A percentile compares a stretch with the other conserved stretches of the same genome.
phyloP scores from a whole-genome alignment of 2,888 invertebrate genomes.

The Harpalus rubripes region DNA sequence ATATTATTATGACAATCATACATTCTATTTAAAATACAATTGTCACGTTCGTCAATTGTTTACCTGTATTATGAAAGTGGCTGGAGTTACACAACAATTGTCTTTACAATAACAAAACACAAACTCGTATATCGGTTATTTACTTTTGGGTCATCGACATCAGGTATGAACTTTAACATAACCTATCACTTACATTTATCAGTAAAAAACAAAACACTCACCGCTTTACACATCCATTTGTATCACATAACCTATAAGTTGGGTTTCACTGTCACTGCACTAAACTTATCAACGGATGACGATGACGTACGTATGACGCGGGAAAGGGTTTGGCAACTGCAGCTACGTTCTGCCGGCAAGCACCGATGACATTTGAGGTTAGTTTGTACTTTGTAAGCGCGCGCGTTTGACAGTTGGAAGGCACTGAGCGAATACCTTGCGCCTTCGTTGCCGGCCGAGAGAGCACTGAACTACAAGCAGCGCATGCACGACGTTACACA shows the following conservation, averaged over 20 bases:
- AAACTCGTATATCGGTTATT: not conserved
- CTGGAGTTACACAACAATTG: too few relatives aligned
- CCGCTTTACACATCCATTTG: constrained; percentile 23
- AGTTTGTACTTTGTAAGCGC: constrained; percentile 7
- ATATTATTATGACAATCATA: too few relatives aligned
- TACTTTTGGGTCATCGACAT: constrained; percentile 9
- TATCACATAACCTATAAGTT: constrained; percentile 36
- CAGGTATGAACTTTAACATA: constrained; percentile 5
- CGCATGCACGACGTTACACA: constrained; percentile 38
- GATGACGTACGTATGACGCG: too few relatives aligned
- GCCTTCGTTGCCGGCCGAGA: constrained; percentile 10
- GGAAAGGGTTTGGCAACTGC: too few relatives aligned
- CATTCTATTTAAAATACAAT: too few relatives aligned
- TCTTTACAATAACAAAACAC: too few relatives aligned
- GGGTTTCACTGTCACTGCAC: not conserved
- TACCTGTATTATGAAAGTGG: too few relatives aligned
- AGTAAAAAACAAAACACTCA: constrained; percentile 1
- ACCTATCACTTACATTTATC: not conserved
- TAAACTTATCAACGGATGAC: not conserved
- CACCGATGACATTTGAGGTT: not conserved
- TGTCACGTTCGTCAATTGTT: too few relatives aligned
- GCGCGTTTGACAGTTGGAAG: constrained; percentile 48
- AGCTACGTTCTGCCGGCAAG: too few relatives aligned
- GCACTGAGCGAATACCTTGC: constrained; percentile 41
- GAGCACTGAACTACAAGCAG: constrained; percentile 55